phyloP scores from a whole-genome alignment of 2,888 invertebrate genomes.

The Candidula unifasciata region DNA sequence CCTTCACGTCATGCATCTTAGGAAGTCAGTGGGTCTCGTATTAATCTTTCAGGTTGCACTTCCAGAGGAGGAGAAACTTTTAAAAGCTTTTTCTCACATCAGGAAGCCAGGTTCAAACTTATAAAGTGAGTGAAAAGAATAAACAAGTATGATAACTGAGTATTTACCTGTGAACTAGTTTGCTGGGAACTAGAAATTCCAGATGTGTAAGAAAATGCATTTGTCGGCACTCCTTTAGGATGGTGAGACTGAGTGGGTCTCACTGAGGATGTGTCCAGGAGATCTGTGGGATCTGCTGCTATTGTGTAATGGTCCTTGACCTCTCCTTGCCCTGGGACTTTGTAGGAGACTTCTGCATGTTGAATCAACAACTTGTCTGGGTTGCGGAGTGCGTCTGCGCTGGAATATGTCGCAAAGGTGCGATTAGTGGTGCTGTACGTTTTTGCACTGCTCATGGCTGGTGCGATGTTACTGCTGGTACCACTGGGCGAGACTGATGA shows the following conservation, averaged over 20 bases:
- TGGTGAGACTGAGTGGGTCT: conserved; percentile 20
- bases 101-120: too few species aligned
- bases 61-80: too few species aligned
- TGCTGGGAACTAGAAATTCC: conserved; percentile 58
- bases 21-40: too few species aligned
- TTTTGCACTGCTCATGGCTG: conserved; percentile 57
- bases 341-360: conserved; percentile 69
- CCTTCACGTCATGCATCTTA: too few species aligned
- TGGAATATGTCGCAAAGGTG: conserved; percentile 61
- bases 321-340: conserved; percentile 64
- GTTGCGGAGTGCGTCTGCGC: conserved; percentile 64
- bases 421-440: conserved; percentile 61
- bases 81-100: too few species aligned
- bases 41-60: too few species aligned
- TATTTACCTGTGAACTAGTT: conserved; percentile 29
- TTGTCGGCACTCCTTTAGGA: conserved; percentile 57
- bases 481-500: conserved; percentile 38
- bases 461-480: conserved; percentile 41
- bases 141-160: neutral
- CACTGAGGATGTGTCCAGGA: conserved; percentile 52
- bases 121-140: neutral
- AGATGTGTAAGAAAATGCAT: conserved; percentile 72
- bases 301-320: conserved; percentile 68
- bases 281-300: conserved; percentile 61
- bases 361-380: conserved; percentile 68